These are phyloP conservation scores for Thera obeliscata DNA, from an alignment of 2,888 invertebrate species.

Conservation along the genomic window DNA sequence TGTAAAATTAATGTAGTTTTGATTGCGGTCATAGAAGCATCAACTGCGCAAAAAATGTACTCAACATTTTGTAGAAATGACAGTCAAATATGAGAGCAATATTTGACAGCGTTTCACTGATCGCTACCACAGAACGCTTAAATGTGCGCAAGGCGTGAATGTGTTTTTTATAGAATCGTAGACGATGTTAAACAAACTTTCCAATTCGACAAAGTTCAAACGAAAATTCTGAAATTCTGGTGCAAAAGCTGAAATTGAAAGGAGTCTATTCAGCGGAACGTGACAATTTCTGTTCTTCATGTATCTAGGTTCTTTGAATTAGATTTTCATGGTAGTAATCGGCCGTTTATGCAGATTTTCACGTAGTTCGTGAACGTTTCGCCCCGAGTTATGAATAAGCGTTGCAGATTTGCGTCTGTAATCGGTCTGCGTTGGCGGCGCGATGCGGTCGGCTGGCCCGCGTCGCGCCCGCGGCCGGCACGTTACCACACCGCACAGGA, in stretches of 20 bases:
- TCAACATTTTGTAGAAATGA: not conserved
- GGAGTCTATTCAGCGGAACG: constrained; percentile 40
- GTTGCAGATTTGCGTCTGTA: constrained; percentile 69
- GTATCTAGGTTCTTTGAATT: constrained; percentile 57
- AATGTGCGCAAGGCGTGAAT: not conserved
- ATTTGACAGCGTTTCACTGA: too few species aligned
- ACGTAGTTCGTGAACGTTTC: constrained; percentile 62
- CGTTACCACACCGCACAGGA: constrained; percentile 49
- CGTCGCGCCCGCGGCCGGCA: constrained; percentile 42
- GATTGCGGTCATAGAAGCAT: constrained; percentile 32
- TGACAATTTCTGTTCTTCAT: constrained; percentile 54
- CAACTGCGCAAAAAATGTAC: constrained; percentile 26
- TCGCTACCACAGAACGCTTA: too few species aligned
- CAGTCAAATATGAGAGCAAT: too few species aligned
- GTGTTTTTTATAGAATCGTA: constrained; percentile 1
- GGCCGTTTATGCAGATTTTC: constrained; percentile 74
- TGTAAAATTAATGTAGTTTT: constrained; percentile 34
- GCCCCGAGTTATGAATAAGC: constrained; percentile 72
- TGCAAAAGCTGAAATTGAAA: constrained; percentile 40
- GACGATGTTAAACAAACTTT: constrained; percentile 21
- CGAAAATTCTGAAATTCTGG: constrained; percentile 25
- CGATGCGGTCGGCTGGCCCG: constrained; percentile 32
- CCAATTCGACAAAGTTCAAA: constrained; percentile 18
- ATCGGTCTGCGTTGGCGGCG: constrained; percentile 48
- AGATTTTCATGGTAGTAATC: constrained; percentile 64